Evolutionary conservation across 2,797 vertebrate species (phyloP), one percentile per base, ranked within the genome.

Genomic region (Agapornis canus): DNA sequence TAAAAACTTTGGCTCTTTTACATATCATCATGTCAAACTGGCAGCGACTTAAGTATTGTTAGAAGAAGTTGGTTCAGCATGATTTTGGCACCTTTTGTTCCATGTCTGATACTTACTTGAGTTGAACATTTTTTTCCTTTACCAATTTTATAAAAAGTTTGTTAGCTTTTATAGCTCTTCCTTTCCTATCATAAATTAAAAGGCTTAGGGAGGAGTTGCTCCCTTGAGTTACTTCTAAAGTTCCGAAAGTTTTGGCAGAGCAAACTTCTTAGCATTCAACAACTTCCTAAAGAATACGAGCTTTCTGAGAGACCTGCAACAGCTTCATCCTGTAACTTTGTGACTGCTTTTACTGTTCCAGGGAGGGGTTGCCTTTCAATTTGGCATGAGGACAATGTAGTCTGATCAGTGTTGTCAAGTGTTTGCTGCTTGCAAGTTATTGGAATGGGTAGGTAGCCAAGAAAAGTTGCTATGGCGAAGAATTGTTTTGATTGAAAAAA

Each of bases 171-270:
- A 77, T 77, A 95, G 70, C 47, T 94, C 63, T 87, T 96, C 79
- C 59, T 80, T 95, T 90, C 75, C 82, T 92, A 87, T 94, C 45
- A 91, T 96, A 95, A 96, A 96, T 96, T 94, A 96, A 95, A 96
- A 91, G 57, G 61, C 65, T 94, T 71, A 95, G 93, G 92, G 94
- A 97, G 95, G 89, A 88, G 87, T 86, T 83, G 39, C 45, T 97
- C 93, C 89, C 85, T 79, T 0, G 71, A 88, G 93, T 83, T 85
- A 85, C 89, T 93, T 90, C 89, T 96, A 42, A 94, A 93, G 91
- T 93, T 73, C 89, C 1, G 15, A 85, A 93, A 91, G 26, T 95
- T 89, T 94, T 96, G 96, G 92, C 89, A 89, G 70, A 92, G 68
- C 14, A 26, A 77, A 15, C 47, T 90, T 81, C 54, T 77, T 80